These are phyloP conservation scores for Oryzias dopingdopingensis DNA, from an alignment of 2,797 vertebrate species.

Conservation along the genomic window DNA sequence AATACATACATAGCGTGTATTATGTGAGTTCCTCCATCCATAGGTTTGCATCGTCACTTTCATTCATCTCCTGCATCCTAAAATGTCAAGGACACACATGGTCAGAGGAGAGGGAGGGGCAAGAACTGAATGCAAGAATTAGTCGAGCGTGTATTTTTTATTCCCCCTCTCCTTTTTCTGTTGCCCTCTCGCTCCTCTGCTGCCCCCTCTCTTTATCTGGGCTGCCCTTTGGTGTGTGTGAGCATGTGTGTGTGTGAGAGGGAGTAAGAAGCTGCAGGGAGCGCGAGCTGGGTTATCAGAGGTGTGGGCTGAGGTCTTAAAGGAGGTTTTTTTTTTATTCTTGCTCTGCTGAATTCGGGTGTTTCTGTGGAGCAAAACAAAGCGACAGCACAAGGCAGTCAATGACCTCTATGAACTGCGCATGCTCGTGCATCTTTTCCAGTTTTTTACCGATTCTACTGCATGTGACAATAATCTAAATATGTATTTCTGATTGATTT, in stretches of 20 bases:
- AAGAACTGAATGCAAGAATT: conserved; percentile 66
- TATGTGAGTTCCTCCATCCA: conserved; percentile 4
- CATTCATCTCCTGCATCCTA: conserved; percentile 59
- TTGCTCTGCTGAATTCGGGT: no score
- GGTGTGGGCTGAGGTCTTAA: conserved; percentile 14
- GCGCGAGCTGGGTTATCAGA: conserved; percentile 9
- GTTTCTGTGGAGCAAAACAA: no score
- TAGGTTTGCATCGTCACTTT: conserved; percentile 61
- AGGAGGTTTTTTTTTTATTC: neutral
- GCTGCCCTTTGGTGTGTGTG: conserved; percentile 37
- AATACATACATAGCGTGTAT: conserved; percentile 24
- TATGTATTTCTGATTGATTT: no score
- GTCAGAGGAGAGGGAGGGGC: conserved; percentile 33
- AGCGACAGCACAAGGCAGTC: no score
- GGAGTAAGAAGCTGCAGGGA: conserved; percentile 19
- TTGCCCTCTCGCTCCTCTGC: conserved; percentile 36
- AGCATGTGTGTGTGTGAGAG: conserved; percentile 11
- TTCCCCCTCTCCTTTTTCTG: conserved; percentile 61
- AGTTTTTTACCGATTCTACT: no score
- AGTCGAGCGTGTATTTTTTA: conserved; percentile 65
- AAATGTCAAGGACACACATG: conserved; percentile 59
- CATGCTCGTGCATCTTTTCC: no score
- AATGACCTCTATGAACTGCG: no score
- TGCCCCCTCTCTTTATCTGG: conserved; percentile 60
- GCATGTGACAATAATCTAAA: no score